Base-by-base conservation (phyloP, 2,797 vertebrate genomes). In the Anguilla anguilla region DNA sequence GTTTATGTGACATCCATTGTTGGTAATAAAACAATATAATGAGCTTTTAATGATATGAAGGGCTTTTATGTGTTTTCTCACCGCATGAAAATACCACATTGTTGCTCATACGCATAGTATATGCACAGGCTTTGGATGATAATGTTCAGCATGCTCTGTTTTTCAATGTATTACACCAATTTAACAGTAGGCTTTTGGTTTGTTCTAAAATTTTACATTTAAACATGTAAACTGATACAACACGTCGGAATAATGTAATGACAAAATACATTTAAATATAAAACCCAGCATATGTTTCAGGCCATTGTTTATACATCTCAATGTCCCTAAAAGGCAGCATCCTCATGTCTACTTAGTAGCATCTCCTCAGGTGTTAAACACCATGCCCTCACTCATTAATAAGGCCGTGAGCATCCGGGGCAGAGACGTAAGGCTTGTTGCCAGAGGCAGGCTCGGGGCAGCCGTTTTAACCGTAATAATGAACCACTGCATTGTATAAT, bases 401-500 rank as follows among this genome's bases (percentile, higher is more conserved):
- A 57, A 84, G 84, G 90, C 64, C 28, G 46, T 77, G 84, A 88
- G 85, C 72, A 55, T 13, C 43, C 84, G 67, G 84, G 85, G 64
- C 69, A 72, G 81, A 89, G 88, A 64, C 59, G 35, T 84, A 86
- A 89, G 90, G 83, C 83, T 46, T 79, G 87, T 90, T 88, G 90
- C 90, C 90, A 86, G 59, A 90, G 89, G 87, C 86, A 82, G 83
- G 83, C 87, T 87, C 82, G 59, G 49, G 89, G 90, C 88, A 86
- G 83, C 83, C 72, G 84, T 86, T 90, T 90, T 88, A 88, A 87
- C 87, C 67, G 67, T 88, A 84, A 74, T 91, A 90, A 91, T 90
- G 87, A 91, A 88, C 86, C 84, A 39, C 61, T 3, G 53, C 89
- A 82, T 77, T 90, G 87, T 86, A 90, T 90, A 89, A 90, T 90